A percentile compares a stretch with the other conserved stretches of the same genome.
Evolutionary conservation across 2,113 vertebrate genomes (phyloP).

Genomic region (Perca fluviatilis): DNA sequence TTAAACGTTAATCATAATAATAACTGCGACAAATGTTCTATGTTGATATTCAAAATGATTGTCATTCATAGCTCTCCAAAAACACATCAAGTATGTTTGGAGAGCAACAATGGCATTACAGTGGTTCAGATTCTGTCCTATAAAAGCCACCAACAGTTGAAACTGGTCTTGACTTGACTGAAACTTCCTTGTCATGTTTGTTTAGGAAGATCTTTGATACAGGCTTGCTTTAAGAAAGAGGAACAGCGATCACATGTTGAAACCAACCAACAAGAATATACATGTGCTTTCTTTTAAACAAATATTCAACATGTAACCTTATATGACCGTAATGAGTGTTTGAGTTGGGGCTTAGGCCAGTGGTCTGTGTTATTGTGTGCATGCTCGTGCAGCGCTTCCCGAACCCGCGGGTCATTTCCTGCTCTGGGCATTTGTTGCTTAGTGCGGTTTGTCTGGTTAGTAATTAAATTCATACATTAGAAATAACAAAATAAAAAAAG

Average conservation of each 20-base stretch:
- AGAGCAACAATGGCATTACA: not conserved
- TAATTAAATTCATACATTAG: not conserved
- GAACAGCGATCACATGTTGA: constrained; percentile 30
- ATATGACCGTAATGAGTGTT: not conserved
- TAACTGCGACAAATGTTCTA: not conserved
- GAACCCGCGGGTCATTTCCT: constrained; percentile 1
- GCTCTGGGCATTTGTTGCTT: not conserved
- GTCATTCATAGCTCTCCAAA: not conserved
- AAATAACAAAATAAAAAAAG: not conserved
- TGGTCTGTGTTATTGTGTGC: not conserved
- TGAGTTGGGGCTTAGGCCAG: not conserved
- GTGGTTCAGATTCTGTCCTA: not conserved
- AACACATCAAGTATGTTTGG: not conserved
- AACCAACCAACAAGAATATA: constrained; percentile 1
- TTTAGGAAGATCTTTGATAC: not conserved
- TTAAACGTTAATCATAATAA: not conserved
- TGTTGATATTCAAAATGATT: not conserved
- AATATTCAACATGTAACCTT: not conserved
- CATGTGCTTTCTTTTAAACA: not conserved
- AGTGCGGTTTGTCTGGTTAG: not conserved
- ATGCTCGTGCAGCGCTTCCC: not conserved
- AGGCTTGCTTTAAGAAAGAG: not conserved
- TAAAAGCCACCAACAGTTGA: not conserved
- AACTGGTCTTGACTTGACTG: not conserved
- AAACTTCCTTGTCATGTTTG: too few relatives aligned